Percentiles rank a stretch among this genome's conserved stretches.
These are phyloP conservation scores for Hycleus cichorii DNA, from an alignment of 1,140 invertebrate genomes.

Conservation along the genomic window DNA sequence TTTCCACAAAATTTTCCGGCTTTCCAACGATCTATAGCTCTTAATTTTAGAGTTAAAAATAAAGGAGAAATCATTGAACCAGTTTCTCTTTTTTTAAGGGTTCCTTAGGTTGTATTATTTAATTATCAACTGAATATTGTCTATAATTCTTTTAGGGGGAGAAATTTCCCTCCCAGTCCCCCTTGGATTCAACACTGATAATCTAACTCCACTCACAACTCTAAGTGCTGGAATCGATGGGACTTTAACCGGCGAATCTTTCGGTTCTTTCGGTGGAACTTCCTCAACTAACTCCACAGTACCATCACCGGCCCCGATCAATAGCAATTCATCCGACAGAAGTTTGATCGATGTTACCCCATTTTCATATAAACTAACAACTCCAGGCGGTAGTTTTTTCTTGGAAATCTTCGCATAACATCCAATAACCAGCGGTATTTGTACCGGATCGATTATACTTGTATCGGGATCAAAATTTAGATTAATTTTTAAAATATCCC, in stretches of 20 bases:
- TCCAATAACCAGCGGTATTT: slow-evolving; percentile 56
- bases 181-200: neutral
- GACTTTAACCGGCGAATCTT: slow-evolving; percentile 27
- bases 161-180: too few relatives aligned
- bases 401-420: slow-evolving; percentile 56
- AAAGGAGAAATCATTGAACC: too few relatives aligned
- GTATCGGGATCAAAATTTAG: slow-evolving; percentile 58
- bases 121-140: too few relatives aligned
- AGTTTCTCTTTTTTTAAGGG: too few relatives aligned
- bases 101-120: too few relatives aligned
- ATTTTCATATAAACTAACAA: slow-evolving; percentile 42
- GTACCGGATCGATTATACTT: slow-evolving; percentile 43
- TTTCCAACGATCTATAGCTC: neutral
- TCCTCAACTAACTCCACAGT: slow-evolving; percentile 63
- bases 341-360: slow-evolving; percentile 56
- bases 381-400: slow-evolving; percentile 39
- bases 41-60: too few relatives aligned
- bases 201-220: slow-evolving; percentile 40
- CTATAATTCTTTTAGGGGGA: too few relatives aligned
- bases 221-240: slow-evolving; percentile 36
- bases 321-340: slow-evolving; percentile 50
- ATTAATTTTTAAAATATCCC: slow-evolving; percentile 55
- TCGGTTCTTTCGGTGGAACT: slow-evolving; percentile 13
- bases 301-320: slow-evolving; percentile 80
- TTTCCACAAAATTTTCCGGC: neutral